Evolutionary conservation across 2,888 invertebrate genomes (phyloP).

Genomic region (Malthinus flaveolus): DNA sequence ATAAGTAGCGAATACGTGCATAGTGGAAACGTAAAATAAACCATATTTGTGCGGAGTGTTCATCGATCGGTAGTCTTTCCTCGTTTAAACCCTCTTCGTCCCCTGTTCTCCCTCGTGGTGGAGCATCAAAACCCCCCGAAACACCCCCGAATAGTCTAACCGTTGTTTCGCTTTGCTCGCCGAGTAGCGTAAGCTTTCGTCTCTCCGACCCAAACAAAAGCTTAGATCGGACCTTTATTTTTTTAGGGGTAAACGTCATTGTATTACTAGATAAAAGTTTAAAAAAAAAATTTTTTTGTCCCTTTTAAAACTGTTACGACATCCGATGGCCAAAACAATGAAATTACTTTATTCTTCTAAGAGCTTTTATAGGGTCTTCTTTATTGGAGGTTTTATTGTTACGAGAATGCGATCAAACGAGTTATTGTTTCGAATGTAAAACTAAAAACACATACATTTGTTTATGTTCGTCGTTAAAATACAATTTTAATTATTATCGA

Average conservation of each 20-base stretch:
- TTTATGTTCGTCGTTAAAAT: neutral
- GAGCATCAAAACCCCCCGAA: slow-evolving; percentile 38
- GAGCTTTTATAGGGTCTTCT: slow-evolving; percentile 24
- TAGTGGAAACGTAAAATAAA: slow-evolving; percentile 42
- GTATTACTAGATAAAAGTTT: slow-evolving; percentile 19
- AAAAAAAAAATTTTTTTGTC: slow-evolving; percentile 30
- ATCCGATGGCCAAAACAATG: slow-evolving; percentile 21
- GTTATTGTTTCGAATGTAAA: slow-evolving; percentile 19
- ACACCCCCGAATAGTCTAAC: slow-evolving; percentile 39
- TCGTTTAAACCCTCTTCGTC: slow-evolving; percentile 32
- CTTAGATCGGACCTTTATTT: slow-evolving; percentile 15
- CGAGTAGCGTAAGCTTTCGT: slow-evolving; percentile 34
- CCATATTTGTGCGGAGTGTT: slow-evolving; percentile 44
- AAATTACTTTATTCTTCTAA: slow-evolving; percentile 31
- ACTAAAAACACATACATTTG: slow-evolving; percentile 2
- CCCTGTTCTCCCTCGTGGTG: slow-evolving; percentile 34
- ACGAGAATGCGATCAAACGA: slow-evolving; percentile 14
- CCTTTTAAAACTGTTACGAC: slow-evolving; percentile 27
- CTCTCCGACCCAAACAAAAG: slow-evolving; percentile 28
- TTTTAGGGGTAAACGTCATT: slow-evolving; percentile 22
- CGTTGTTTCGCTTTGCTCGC: slow-evolving; percentile 34
- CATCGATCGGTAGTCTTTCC: slow-evolving; percentile 45
- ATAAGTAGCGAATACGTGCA: slow-evolving; percentile 33
- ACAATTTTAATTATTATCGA: no score
- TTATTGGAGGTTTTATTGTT: slow-evolving; percentile 23